Evolutionary conservation across 2,797 vertebrate species (phyloP), one percentile per base, ranked within the genome.

Genomic region (Yasuhikotakia modesta): DNA sequence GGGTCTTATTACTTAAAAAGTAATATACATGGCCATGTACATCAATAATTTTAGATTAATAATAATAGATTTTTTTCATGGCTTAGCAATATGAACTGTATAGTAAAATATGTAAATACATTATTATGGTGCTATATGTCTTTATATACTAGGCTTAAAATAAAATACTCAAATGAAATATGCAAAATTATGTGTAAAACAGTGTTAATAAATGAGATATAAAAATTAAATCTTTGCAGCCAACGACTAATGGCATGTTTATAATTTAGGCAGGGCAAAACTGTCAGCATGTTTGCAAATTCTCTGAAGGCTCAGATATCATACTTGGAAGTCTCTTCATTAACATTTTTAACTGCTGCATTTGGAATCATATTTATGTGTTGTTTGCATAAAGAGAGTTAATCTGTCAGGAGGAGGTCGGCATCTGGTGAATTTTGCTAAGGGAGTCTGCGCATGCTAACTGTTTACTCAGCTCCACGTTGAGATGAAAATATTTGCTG

Each of bases 351-450:
- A 64, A 80, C 58, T 22, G 35, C 72, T 65, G 48, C 22, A 21
- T 64, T 70, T 75, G 24, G 24, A 70, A 64, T 71, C 16, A 57
- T 39, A 70, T 66, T 60, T 16, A 71, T 76, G 68, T 60, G 58
- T 46, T 67, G 65, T 68, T 76, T 69, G 65, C 74, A 35, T 76
- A 76, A 57, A 63, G 80, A 79, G 27, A 73, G 74, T 69, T 58
- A 32, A 68, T 72, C 80, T 86, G 30, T 79, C 71, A 66, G 67
- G 53, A 85, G 82, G 70, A 81, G 76, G 60, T 80, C 57, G 27
- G 30, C 43, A 79, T 81, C 80, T 78, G 76, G 64, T 80, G 84
- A 81, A 81, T 27, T 69, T 46, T 76, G 81, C 74, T 75, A 45
- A 21, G 72, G 61, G 21, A 70, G 21, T 79, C 21, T 46, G 63